Conservation (phyloP, 2,888 invertebrate species). For the Tetragonisca angustula region DNA sequence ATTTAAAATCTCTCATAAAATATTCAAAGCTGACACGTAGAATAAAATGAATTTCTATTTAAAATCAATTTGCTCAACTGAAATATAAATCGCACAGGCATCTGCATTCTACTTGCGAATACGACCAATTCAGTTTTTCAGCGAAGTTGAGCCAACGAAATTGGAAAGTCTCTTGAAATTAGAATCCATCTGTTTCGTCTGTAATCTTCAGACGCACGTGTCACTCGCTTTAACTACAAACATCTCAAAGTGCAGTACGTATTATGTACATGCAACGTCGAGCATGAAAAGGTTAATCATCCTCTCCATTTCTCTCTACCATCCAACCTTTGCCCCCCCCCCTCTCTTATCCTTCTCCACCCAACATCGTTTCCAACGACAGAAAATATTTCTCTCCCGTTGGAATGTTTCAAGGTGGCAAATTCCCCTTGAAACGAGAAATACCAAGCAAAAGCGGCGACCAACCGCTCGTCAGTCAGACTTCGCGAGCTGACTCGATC, state of each 20-base stretch:
- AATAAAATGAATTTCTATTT: too few species aligned
- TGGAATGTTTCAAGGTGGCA: background rate
- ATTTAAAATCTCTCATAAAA: too few species aligned
- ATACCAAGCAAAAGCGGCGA: background rate
- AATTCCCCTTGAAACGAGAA: background rate
- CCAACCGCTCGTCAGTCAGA: background rate
- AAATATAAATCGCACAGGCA: too few species aligned
- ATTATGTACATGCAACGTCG: background rate
- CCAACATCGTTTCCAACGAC: background rate
- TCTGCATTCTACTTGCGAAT: too few species aligned
- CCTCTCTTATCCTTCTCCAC: background rate
- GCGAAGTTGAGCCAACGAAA: too few species aligned
- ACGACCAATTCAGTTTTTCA: too few species aligned
- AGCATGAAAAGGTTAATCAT: background rate
- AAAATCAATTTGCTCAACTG: too few species aligned
- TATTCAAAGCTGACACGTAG: too few species aligned
- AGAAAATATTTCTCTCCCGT: conserved; percentile 29
- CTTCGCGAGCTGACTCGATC: background rate
- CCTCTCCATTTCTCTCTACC: background rate
- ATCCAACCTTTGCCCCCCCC: too few species aligned
- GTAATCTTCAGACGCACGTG: background rate
- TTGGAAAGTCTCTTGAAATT: too few species aligned
- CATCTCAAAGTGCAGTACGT: background rate
- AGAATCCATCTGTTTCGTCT: background rate
- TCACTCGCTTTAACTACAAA: background rate